These are phyloP conservation scores for Daktulosphaira vitifoliae DNA, from an alignment of 1,140 invertebrate genomes.

Conservation along the genomic window DNA sequence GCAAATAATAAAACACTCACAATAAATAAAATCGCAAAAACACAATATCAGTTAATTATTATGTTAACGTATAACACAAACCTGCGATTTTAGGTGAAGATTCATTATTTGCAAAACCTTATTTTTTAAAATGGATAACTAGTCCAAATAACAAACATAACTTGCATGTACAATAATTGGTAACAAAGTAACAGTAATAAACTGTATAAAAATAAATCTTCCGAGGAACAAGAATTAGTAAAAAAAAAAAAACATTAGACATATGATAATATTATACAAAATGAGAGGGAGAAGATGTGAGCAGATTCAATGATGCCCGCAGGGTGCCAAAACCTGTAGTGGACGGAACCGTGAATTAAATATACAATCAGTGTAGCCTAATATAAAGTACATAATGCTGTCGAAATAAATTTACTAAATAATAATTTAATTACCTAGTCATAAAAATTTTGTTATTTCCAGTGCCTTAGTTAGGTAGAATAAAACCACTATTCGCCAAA, in stretches of 20 bases:
- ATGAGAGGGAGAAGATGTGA: slow-evolving; percentile 7
- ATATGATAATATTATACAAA: slow-evolving; percentile 5
- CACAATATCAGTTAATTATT: too few relatives aligned
- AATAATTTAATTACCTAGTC: too few relatives aligned
- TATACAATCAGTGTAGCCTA: too few relatives aligned
- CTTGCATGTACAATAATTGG: background rate
- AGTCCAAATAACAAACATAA: background rate
- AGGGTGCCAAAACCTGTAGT: slow-evolving; percentile 62
- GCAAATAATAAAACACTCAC: too few relatives aligned
- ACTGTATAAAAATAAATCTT: slow-evolving; percentile 24
- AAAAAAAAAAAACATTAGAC: slow-evolving; percentile 7
- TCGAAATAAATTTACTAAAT: too few relatives aligned
- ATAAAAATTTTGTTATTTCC: too few relatives aligned
- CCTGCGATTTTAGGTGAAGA: background rate
- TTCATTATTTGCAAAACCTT: background rate
- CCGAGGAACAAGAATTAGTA: background rate
- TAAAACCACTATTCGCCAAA: too few relatives aligned
- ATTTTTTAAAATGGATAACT: background rate
- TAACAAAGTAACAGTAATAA: background rate
- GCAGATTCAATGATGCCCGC: slow-evolving; percentile 48
- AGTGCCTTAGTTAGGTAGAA: too few relatives aligned
- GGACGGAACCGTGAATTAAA: slow-evolving; percentile 43
- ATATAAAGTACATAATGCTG: too few relatives aligned
- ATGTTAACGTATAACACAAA: background rate
- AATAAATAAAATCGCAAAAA: too few relatives aligned